Conservation (phyloP, 1,140 invertebrate genomes). For the Platorchestia sp. region DNA sequence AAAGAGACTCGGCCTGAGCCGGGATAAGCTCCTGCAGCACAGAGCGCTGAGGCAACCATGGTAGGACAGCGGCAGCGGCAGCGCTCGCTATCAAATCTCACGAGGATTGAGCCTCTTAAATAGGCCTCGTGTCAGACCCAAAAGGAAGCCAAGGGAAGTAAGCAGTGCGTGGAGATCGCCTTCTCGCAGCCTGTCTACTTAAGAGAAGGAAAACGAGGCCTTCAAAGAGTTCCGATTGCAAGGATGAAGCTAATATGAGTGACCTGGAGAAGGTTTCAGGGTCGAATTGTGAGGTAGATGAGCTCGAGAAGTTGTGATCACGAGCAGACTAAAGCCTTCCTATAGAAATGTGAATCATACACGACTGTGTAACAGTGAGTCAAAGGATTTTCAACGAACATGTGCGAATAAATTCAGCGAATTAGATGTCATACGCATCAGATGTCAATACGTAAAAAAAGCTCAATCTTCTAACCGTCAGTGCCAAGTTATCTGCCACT, state of each 20-base stretch:
- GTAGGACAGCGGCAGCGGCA: background rate
- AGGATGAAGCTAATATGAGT: background rate
- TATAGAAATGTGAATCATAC: background rate
- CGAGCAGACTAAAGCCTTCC: background rate
- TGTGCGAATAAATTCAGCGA: background rate
- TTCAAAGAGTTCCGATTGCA: background rate
- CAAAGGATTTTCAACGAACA: background rate
- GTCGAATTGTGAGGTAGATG: background rate
- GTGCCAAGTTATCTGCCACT: no score
- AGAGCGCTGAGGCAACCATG: no score
- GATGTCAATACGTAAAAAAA: no score
- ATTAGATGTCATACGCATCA: no score
- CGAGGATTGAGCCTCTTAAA: background rate
- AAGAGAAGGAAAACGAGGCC: background rate
- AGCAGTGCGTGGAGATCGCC: background rate
- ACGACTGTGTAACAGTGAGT: no score
- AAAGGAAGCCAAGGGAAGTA: background rate
- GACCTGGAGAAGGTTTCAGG: background rate
- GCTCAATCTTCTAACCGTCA: no score
- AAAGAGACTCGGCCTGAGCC: background rate
- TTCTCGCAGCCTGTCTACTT: background rate
- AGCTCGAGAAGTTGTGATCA: background rate
- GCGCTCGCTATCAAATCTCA: background rate
- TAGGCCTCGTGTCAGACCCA: background rate
- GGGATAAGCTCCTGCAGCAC: background rate